Evolutionary conservation across 2,113 vertebrate species (phyloP).

Genomic region (Pagrus major): DNA sequence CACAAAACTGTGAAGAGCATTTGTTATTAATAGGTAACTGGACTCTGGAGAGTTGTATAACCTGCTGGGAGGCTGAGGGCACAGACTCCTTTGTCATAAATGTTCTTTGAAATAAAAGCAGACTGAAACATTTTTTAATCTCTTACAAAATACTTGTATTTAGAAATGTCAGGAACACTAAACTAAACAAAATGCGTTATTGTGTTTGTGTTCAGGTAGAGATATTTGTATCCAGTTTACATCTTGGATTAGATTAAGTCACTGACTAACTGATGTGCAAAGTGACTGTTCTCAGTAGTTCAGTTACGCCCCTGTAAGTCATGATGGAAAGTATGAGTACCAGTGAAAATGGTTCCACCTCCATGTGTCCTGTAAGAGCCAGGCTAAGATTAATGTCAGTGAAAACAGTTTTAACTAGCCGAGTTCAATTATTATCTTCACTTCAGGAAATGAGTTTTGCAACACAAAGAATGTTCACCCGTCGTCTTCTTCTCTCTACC

Average conservation of each 20-base stretch:
- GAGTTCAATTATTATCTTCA: neutral
- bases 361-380: neutral
- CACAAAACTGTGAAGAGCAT: too few relatives aligned
- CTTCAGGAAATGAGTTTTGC: constrained; percentile 37
- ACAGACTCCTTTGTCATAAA: too few relatives aligned
- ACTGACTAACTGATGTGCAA: neutral
- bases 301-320: neutral
- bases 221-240: neutral
- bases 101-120: too few relatives aligned
- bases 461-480: neutral
- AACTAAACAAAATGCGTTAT: too few relatives aligned
- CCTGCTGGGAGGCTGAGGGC: too few relatives aligned
- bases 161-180: too few relatives aligned
- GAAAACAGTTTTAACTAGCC: constrained; percentile 25
- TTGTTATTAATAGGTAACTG: too few relatives aligned
- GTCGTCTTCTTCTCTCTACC: constrained; percentile 31
- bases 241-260: neutral
- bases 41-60: too few relatives aligned
- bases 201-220: too few relatives aligned
- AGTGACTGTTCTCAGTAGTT: neutral
- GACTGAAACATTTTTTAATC: too few relatives aligned
- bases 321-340: neutral
- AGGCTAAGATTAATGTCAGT: constrained; percentile 38
- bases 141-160: too few relatives aligned
- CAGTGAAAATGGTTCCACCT: constrained; percentile 6